Conservation (phyloP, 2,797 vertebrate species). For the Acanthurus tractus region DNA sequence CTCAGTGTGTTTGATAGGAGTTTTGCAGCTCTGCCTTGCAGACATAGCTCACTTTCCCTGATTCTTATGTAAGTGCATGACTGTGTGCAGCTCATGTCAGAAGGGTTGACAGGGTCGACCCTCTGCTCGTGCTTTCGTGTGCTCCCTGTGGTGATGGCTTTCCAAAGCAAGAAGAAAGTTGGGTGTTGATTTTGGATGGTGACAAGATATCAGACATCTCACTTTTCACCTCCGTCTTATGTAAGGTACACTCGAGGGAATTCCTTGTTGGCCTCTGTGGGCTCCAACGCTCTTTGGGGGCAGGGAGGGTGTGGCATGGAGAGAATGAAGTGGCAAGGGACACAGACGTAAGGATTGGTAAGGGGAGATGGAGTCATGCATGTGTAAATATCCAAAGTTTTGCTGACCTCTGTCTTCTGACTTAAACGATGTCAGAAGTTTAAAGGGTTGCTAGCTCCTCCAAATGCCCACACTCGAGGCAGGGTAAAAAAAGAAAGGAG, state of each 20-base stretch:
- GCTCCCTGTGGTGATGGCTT: constrained; percentile 27
- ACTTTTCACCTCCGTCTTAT: constrained; percentile 43
- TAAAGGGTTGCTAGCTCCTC: neutral
- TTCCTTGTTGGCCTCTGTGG: constrained; percentile 12
- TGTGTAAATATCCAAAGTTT: neutral
- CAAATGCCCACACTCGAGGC: neutral
- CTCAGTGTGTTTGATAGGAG: constrained; percentile 5
- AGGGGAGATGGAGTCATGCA: constrained; percentile 15
- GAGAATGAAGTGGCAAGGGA: constrained; percentile 5
- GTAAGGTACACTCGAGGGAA: constrained; percentile 23
- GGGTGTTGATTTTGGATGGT: constrained; percentile 20
- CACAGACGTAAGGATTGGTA: constrained; percentile 2
- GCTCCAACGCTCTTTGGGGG: constrained; percentile 15
- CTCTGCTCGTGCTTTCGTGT: constrained; percentile 27
- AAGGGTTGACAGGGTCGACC: constrained; percentile 31
- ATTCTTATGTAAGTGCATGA: constrained; percentile 45
- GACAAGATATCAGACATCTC: constrained; percentile 50
- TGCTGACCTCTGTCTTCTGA: constrained; percentile 2
- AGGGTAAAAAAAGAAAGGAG: neutral
- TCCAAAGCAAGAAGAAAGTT: constrained; percentile 22
- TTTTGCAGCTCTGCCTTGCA: neutral
- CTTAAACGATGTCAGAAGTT: neutral
- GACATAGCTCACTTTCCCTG: constrained; percentile 19
- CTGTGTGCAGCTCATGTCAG: constrained; percentile 23
- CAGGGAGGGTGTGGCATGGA: constrained; percentile 6